Conservation (phyloP, 2,797 vertebrate genomes). For the Emydoidea blandingii region DNA sequence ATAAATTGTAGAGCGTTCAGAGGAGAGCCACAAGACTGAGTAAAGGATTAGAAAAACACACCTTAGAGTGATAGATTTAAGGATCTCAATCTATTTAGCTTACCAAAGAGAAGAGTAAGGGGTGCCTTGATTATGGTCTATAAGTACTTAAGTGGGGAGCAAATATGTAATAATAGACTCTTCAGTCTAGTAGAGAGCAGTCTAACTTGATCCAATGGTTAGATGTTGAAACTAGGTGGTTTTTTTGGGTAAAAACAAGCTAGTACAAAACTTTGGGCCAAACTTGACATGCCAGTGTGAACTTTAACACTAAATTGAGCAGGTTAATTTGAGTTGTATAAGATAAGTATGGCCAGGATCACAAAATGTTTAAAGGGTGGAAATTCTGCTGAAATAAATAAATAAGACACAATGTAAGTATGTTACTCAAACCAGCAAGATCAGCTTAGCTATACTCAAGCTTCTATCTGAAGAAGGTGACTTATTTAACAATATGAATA, state of each 20-base stretch:
- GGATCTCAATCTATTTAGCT: background rate
- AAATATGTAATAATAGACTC: background rate
- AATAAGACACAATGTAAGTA: background rate
- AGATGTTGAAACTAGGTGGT: background rate
- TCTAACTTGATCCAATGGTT: background rate
- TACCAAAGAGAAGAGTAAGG: background rate
- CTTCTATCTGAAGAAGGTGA: background rate
- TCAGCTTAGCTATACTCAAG: background rate
- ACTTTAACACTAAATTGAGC: background rate
- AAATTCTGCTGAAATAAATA: constrained; percentile 1
- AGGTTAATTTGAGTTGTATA: background rate
- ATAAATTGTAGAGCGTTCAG: background rate
- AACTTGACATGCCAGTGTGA: background rate
- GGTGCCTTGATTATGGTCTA: background rate
- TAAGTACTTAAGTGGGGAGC: background rate
- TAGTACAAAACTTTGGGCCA: background rate
- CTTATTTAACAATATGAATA: too few species aligned
- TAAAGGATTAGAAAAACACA: background rate
- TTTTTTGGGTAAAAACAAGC: background rate
- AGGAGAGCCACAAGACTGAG: background rate
- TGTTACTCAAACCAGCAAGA: background rate
- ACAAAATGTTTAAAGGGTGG: background rate
- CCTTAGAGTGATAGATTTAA: background rate
- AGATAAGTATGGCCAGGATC: constrained; percentile 2
- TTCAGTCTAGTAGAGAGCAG: background rate